Percentiles rank a stretch among this genome's conserved stretches.
phyloP scores from a whole-genome alignment of 2,888 invertebrate genomes.

The Brassicogethes aeneus region DNA sequence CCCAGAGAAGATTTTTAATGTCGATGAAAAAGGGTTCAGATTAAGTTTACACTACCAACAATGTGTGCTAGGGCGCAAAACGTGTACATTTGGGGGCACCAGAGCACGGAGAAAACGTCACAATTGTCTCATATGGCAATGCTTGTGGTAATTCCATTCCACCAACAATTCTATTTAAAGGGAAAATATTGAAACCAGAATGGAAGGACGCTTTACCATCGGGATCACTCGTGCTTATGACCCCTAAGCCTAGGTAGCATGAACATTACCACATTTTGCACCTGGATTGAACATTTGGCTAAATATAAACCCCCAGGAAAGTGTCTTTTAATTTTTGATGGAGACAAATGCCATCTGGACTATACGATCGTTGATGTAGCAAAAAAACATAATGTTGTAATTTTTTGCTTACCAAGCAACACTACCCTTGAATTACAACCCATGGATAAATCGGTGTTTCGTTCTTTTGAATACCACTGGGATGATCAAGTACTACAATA shows the following conservation, averaged over 20 bases:
- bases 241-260: slow-evolving; percentile 21
- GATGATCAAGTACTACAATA: slow-evolving; percentile 28
- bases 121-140: slow-evolving; percentile 23
- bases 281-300: slow-evolving; percentile 20
- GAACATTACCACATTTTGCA: slow-evolving; percentile 16
- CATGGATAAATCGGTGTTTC: slow-evolving; percentile 28
- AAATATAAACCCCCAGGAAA: slow-evolving; percentile 18
- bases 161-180: slow-evolving; percentile 23
- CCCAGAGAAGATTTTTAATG: slow-evolving; percentile 13
- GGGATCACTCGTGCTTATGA: slow-evolving; percentile 16
- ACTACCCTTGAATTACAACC: slow-evolving; percentile 30
- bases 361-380: slow-evolving; percentile 24
- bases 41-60: slow-evolving; percentile 20
- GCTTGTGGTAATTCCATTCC: slow-evolving; percentile 21
- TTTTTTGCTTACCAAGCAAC: slow-evolving; percentile 31
- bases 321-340: slow-evolving; percentile 23
- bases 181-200: slow-evolving; percentile 18
- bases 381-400: slow-evolving; percentile 20
- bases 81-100: slow-evolving; percentile 20
- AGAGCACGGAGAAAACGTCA: slow-evolving; percentile 28
- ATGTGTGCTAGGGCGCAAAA: slow-evolving; percentile 18
- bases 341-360: slow-evolving; percentile 24
- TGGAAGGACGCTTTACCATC: slow-evolving; percentile 18
- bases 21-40: slow-evolving; percentile 27
- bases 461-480: slow-evolving; percentile 30